Evolutionary conservation across 2,113 vertebrate species (phyloP).

Genomic region (Ascaphus truei): DNA sequence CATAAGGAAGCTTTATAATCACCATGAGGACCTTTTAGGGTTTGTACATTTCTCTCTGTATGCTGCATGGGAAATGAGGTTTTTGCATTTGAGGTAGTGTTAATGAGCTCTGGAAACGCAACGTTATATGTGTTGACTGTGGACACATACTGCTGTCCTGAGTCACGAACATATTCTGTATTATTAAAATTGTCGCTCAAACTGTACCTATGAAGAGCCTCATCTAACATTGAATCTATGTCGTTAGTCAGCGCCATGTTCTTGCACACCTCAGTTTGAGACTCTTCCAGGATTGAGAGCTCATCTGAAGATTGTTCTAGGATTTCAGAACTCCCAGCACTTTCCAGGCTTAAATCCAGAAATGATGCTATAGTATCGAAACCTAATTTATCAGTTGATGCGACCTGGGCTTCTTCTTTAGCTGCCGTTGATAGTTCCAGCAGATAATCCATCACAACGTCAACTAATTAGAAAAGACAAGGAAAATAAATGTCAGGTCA

Average conservation of each 20-base stretch:
- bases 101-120: conserved; percentile 51
- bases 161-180: conserved; percentile 43
- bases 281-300: conserved; percentile 5
- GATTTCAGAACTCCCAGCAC: conserved; percentile 28
- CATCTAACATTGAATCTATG: conserved; percentile 72
- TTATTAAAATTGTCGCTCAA: conserved; percentile 38
- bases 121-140: too few relatives aligned
- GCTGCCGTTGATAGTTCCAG: conserved; percentile 83
- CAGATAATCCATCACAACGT: conserved; percentile 88
- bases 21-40: not conserved
- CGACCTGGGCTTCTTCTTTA: conserved; percentile 48
- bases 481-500: conserved; percentile 12
- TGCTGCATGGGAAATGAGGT: conserved; percentile 40
- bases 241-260: conserved; percentile 65
- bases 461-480: conserved; percentile 66
- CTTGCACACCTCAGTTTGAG: conserved; percentile 39
- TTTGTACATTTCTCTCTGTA: conserved; percentile 36
- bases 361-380: conserved; percentile 69
- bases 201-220: conserved; percentile 61
- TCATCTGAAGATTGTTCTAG: conserved; percentile 20
- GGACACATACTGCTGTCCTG: not conserved
- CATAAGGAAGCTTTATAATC: too few relatives aligned
- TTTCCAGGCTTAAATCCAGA: conserved; percentile 47
- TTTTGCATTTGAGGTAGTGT: conserved; percentile 41
- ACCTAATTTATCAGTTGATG: conserved; percentile 49